Conservation (phyloP, 2,797 vertebrate species). For the Epinephelus coioides region DNA sequence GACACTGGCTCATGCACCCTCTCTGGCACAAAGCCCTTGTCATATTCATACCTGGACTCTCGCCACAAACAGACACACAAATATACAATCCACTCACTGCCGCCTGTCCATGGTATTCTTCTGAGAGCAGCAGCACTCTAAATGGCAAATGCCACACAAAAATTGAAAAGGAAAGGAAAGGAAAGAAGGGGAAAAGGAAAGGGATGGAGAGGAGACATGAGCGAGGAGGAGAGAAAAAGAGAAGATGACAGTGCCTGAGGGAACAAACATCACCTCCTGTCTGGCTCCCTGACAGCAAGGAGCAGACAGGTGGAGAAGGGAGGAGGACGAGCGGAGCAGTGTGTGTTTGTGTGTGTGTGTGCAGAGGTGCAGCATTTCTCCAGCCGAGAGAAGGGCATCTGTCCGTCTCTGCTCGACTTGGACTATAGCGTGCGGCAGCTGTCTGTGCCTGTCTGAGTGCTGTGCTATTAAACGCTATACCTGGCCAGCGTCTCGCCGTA, state of each 20-base stretch:
- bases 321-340: constrained; percentile 44
- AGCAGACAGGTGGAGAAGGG: constrained; percentile 81
- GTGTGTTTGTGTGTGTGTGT: constrained; percentile 19
- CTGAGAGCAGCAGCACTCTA: constrained; percentile 59
- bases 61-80: constrained; percentile 64
- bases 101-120: constrained; percentile 66
- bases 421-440: constrained; percentile 59
- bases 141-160: constrained; percentile 80
- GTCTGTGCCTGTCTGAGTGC: constrained; percentile 51
- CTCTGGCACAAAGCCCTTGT: constrained; percentile 70
- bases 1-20: constrained; percentile 61
- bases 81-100: constrained; percentile 39
- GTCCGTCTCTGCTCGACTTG: constrained; percentile 63
- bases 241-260: constrained; percentile 78
- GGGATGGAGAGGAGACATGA: constrained; percentile 47
- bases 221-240: constrained; percentile 46
- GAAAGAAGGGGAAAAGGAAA: constrained; percentile 21
- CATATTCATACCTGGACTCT: constrained; percentile 76
- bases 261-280: constrained; percentile 81
- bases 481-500: constrained; percentile 52
- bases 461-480: constrained; percentile 60
- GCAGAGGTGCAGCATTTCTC: constrained; percentile 54
- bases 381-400: constrained; percentile 79
- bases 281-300: constrained; percentile 82
- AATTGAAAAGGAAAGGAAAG: constrained; percentile 23